Percentiles rank a stretch among this genome's conserved stretches.
Conservation (phyloP, 2,888 invertebrate species). For the Dorcus parallelipipedus region DNA sequence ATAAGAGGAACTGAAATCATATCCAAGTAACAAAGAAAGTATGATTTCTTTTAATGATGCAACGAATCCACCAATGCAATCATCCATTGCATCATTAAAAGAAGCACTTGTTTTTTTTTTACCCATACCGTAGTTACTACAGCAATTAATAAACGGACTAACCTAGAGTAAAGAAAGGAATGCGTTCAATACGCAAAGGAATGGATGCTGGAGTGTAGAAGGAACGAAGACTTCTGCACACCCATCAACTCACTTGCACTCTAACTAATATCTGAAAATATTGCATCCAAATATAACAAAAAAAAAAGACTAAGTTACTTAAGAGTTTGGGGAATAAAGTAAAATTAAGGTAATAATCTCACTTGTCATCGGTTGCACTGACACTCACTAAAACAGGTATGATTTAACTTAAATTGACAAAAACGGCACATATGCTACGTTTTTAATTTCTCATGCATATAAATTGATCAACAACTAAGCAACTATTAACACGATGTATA, state of each 20-base stretch:
- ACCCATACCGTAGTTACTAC: background rate
- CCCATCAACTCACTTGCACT: slow-evolving; percentile 38
- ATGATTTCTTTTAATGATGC: too few species aligned
- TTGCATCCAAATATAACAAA: slow-evolving; percentile 10
- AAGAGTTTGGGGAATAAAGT: slow-evolving; percentile 1
- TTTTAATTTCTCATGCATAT: too few species aligned
- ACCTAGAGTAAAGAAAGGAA: slow-evolving; percentile 26
- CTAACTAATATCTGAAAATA: too few species aligned
- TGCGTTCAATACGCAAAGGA: slow-evolving; percentile 36
- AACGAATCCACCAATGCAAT: too few species aligned
- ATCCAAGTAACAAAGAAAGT: too few species aligned
- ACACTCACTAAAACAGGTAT: background rate
- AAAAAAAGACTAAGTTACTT: slow-evolving; percentile 3
- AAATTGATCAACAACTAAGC: too few species aligned
- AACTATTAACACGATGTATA: too few species aligned
- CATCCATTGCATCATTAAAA: too few species aligned
- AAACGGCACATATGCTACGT: too few species aligned
- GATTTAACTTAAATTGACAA: too few species aligned
- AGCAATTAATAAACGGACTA: slow-evolving; percentile 1
- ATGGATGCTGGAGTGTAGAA: slow-evolving; percentile 47
- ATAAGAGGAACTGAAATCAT: too few species aligned
- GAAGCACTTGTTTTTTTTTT: background rate
- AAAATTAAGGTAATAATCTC: slow-evolving; percentile 6
- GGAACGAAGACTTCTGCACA: slow-evolving; percentile 49
- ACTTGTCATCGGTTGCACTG: slow-evolving; percentile 12